phyloP scores from a whole-genome alignment of 2,888 invertebrate species.

The Calephelis perditalis region DNA sequence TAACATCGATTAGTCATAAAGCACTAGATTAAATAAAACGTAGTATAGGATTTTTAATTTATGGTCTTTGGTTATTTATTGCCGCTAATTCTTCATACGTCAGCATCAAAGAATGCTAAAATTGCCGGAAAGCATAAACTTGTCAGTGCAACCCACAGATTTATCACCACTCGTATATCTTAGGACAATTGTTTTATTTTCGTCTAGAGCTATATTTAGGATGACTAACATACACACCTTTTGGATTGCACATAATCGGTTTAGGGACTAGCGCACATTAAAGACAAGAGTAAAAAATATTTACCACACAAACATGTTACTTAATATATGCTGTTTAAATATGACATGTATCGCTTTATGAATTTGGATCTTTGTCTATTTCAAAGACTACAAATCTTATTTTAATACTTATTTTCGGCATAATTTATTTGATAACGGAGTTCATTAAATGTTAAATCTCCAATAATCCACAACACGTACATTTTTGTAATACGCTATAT shows the following conservation, averaged over 20 bases:
- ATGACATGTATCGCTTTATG: too few relatives aligned
- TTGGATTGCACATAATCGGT: background rate
- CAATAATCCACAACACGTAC: too few relatives aligned
- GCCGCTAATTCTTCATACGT: conserved; percentile 19
- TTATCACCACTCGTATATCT: conserved; percentile 36
- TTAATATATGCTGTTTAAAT: too few relatives aligned
- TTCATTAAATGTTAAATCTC: too few relatives aligned
- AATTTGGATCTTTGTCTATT: too few relatives aligned
- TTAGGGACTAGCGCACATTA: conserved; percentile 8
- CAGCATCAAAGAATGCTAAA: conserved; percentile 34
- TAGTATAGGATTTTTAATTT: conserved; percentile 2
- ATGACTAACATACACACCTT: conserved; percentile 13
- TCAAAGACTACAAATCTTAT: too few relatives aligned
- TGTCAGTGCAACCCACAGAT: conserved; percentile 29
- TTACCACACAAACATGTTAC: too few relatives aligned
- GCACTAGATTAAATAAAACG: too few relatives aligned
- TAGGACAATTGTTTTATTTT: conserved; percentile 24
- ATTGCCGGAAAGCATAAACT: conserved; percentile 33
- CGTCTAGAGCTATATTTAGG: conserved; percentile 17
- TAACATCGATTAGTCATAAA: too few relatives aligned
- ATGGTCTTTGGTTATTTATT: conserved; percentile 16
- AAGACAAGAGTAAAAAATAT: background rate
- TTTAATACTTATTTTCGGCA: too few relatives aligned
- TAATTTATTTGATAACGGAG: too few relatives aligned
- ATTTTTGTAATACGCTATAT: too few relatives aligned